Conservation (phyloP, 2,797 vertebrate genomes). For the Anguilla megastoma region DNA sequence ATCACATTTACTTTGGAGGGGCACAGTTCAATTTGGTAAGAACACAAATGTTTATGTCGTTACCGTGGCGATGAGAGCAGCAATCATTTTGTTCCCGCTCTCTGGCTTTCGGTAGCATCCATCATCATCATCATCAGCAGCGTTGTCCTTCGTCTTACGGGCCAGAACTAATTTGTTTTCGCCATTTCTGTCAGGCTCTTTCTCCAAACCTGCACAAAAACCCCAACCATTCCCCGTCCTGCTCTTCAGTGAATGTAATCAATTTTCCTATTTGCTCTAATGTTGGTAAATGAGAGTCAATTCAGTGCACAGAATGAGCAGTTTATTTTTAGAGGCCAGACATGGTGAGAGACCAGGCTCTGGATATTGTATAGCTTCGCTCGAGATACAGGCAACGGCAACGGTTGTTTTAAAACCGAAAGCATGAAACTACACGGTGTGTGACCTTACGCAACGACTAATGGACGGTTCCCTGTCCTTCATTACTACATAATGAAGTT, state of each 20-base stretch:
- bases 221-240: slow-evolving; percentile 22
- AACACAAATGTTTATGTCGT: neutral
- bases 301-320: slow-evolving; percentile 22
- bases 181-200: neutral
- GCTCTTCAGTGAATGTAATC: slow-evolving; percentile 23
- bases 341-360: neutral
- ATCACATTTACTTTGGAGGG: neutral
- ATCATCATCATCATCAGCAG: neutral
- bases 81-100: slow-evolving; percentile 5
- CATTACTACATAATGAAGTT: slow-evolving; percentile 34
- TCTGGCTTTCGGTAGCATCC: neutral
- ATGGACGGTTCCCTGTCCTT: neutral
- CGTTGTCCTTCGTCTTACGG: neutral
- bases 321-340: slow-evolving; percentile 34
- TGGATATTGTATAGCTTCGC: neutral
- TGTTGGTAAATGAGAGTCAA: slow-evolving; percentile 37
- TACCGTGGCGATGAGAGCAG: neutral
- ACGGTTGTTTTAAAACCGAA: neutral
- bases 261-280: slow-evolving; percentile 34
- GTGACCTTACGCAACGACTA: neutral
- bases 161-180: slow-evolving; percentile 1
- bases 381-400: neutral
- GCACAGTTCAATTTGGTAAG: neutral
- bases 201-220: slow-evolving; percentile 21
- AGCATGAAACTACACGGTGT: neutral